phyloP scores from a whole-genome alignment of 2,113 vertebrate genomes.

The Bolborhynchus lineola region DNA sequence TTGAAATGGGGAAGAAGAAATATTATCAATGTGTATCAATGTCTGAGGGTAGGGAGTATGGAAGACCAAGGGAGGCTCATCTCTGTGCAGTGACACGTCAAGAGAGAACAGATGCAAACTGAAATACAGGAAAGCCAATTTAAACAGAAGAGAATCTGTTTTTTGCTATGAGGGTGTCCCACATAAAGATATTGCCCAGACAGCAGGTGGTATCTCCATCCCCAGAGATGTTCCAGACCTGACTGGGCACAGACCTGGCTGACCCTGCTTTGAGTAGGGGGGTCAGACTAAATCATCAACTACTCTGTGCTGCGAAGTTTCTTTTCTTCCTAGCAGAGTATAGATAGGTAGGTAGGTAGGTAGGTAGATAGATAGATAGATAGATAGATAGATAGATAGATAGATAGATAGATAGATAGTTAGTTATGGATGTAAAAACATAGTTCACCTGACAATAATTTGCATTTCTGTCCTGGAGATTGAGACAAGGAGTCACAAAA shows the following conservation, averaged over 20 bases:
- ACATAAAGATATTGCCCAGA: background rate
- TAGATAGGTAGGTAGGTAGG: no score
- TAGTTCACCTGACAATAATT: background rate
- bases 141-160: background rate
- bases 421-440: background rate
- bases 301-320: background rate
- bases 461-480: background rate
- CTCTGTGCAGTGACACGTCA: background rate
- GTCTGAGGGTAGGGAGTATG: background rate
- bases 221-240: background rate
- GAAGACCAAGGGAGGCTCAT: background rate
- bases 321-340: background rate
- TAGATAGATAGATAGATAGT: rapidly evolving
- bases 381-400: rapidly evolving
- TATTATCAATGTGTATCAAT: background rate
- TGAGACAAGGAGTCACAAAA: no score
- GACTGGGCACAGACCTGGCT: background rate
- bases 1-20: background rate
- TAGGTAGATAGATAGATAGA: rapidly evolving
- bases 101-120: background rate
- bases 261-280: background rate
- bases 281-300: background rate
- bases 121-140: background rate
- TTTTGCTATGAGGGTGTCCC: background rate
- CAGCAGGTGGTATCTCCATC: background rate